Conservation (phyloP, 92 coral and sea anemone genomes). For the Desmophyllum pertusum region DNA sequence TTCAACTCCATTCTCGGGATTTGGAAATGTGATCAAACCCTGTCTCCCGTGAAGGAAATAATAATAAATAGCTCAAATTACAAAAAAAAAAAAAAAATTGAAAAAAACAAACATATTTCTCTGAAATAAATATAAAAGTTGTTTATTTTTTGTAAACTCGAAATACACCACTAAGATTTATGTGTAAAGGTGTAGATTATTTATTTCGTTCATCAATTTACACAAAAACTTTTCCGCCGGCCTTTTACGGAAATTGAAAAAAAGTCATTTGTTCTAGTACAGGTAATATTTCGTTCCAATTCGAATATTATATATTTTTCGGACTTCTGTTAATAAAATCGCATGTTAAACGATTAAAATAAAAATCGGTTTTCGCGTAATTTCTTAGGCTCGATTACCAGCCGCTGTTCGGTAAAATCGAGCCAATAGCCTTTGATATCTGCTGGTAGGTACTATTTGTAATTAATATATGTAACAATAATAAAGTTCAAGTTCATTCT, state of each 20-base stretch:
- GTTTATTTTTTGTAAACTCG: not conserved
- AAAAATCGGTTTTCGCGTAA: not conserved
- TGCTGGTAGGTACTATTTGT: no score
- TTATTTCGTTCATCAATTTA: not conserved
- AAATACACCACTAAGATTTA: not conserved
- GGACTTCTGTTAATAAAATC: not conserved
- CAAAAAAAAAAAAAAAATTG: no score
- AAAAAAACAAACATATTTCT: no score
- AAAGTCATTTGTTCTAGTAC: not conserved
- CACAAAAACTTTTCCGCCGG: not conserved
- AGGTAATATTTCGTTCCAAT: not conserved
- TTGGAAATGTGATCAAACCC: no score
- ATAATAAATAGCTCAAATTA: no score
- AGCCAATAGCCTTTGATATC: no score
- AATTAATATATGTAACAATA: no score
- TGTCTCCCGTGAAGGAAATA: no score
- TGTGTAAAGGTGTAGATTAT: not conserved
- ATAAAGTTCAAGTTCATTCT: no score
- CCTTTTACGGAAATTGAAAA: not conserved
- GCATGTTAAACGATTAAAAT: not conserved
- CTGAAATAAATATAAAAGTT: not conserved
- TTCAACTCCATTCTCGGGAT: no score
- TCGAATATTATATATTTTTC: not conserved
- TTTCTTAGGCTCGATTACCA: no score
- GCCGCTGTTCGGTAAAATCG: no score